Base-by-base conservation (phyloP, 1,140 invertebrate genomes). In the Helicorthomorpha holstii region DNA sequence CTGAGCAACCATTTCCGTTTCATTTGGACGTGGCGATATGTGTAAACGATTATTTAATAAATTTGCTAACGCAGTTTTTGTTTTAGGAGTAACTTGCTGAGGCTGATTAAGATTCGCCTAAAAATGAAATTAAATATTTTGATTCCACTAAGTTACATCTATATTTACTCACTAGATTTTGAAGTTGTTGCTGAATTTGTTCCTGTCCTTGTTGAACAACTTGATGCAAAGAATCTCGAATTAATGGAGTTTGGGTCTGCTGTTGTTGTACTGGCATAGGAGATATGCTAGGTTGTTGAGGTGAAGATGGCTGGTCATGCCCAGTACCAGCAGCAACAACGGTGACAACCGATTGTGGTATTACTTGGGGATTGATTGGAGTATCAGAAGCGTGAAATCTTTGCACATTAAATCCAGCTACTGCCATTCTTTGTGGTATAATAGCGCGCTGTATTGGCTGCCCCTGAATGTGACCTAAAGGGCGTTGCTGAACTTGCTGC, bases 31-130 rank as follows among this genome's bases (percentile, higher is more conserved):
- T 56, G 49, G 51, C 61, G 59, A 48, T 75, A 74, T 59, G 64
- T 86, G 82, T 27, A 94, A 70, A 43, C 90, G 76, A 62, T 81
- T 93, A 58, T 82, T 94, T 46, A 96, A 70, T 81, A 95, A 87
- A 66, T 93, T 92, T 4, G 91, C 90, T 22, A 97, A 68, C 0
- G 91, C 91, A 1, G 90, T 94, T 73, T 95, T 96, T 3, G 91
- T 93, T 66, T 91, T 91, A 0, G 86, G 77, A 63, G 88, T 90
- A 27, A 91, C 83, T 38, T 56, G 45, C 26, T 50, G 53, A 25
- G 22, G 29, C 16, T 29, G 22, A 26, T 3, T 7, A 7, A 7
- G 29, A n/a, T n/a, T n/a, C n/a, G n/a, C n/a, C 41, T 51, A 42
- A 29, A 24, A 25, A 25, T 44, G 16, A 23, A 26, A 7, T 19